Conservation (phyloP, 2,113 vertebrate species). For the Hucho hucho region DNA sequence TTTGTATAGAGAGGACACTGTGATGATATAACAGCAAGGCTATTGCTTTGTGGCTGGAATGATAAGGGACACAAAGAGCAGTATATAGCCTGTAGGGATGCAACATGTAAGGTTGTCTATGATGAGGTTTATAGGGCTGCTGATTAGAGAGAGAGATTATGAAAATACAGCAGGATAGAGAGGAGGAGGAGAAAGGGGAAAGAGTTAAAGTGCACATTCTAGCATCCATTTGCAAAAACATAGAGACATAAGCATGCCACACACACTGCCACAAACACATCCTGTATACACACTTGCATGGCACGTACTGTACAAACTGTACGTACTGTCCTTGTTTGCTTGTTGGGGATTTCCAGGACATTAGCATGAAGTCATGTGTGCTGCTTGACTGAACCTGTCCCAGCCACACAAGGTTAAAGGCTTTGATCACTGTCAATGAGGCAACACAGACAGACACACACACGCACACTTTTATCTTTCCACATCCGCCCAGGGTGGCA, state of each 20-base stretch:
- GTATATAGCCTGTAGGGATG: not conserved
- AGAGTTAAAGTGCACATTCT: constrained; percentile 11
- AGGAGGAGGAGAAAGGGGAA: not conserved
- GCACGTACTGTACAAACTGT: not conserved
- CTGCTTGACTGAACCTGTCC: constrained; percentile 38
- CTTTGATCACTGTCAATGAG: constrained; percentile 50
- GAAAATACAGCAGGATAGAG: constrained; percentile 3
- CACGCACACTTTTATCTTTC: not conserved
- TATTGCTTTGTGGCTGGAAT: no score
- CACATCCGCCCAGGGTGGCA: no score
- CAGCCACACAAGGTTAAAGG: constrained; percentile 15
- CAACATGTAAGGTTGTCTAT: constrained; percentile 16
- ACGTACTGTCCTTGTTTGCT: constrained; percentile 18
- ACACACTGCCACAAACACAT: not conserved
- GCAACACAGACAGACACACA: not conserved
- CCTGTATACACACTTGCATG: not conserved
- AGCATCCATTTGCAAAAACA: not conserved
- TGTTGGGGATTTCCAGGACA: constrained; percentile 63
- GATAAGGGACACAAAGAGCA: constrained; percentile 28
- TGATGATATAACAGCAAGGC: no score
- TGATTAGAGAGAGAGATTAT: constrained; percentile 23
- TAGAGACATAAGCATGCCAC: not conserved
- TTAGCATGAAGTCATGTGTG: constrained; percentile 47
- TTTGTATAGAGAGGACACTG: constrained; percentile 41
- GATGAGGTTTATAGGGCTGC: not conserved